phyloP scores from a whole-genome alignment of 2,888 invertebrate genomes.

The Polyommatus icarus region DNA sequence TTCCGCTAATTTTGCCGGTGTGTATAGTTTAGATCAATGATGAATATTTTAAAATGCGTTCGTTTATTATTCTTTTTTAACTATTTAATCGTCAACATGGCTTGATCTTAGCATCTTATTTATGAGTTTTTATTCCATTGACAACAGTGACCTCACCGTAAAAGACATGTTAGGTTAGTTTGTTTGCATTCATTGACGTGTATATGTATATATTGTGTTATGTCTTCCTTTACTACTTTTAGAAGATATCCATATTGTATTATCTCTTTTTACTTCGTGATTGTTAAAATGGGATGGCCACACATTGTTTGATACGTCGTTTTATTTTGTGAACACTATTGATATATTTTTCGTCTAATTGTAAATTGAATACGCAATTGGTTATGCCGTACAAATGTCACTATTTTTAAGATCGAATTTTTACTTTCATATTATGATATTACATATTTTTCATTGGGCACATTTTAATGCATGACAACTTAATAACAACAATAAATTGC shows the following conservation, averaged over 20 bases:
- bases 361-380: conserved; percentile 5
- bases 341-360: conserved; percentile 18
- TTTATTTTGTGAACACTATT: background rate
- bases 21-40: background rate
- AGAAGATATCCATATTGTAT: background rate
- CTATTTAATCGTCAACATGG: background rate
- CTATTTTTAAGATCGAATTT: background rate
- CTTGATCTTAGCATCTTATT: background rate
- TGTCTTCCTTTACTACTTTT: conserved; percentile 18
- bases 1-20: too few relatives aligned
- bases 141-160: conserved; percentile 15
- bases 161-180: conserved; percentile 28
- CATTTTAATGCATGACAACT: background rate
- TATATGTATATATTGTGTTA: conserved; percentile 21
- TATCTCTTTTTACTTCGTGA: conserved; percentile 9
- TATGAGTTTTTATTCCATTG: conserved; percentile 12
- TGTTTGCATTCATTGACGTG: background rate
- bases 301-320: background rate
- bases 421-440: background rate
- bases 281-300: conserved; percentile 2
- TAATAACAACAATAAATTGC: background rate
- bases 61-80: background rate
- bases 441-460: too few relatives aligned
- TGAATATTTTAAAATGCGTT: background rate
- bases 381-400: background rate